phyloP scores from a whole-genome alignment of 2,797 vertebrate genomes.

The Cichlasoma orientale region DNA sequence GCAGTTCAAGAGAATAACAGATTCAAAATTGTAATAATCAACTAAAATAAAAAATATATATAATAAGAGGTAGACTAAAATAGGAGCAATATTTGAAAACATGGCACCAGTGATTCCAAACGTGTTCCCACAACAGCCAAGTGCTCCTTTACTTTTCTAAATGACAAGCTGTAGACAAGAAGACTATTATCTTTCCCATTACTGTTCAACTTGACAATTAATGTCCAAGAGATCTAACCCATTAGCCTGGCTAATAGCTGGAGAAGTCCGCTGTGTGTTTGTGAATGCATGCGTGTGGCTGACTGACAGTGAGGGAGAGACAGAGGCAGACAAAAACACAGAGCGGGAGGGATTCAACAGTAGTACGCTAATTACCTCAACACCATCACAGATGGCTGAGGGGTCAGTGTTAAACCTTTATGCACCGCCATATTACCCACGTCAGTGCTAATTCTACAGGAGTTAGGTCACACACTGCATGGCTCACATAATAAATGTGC shows the following conservation, averaged over 20 bases:
- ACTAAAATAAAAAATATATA: background rate
- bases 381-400: slow-evolving; percentile 63
- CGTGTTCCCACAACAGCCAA: background rate
- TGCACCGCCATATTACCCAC: slow-evolving; percentile 67
- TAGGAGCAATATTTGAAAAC: background rate
- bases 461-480: slow-evolving; percentile 46
- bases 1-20: background rate
- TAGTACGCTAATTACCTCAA: slow-evolving; percentile 67
- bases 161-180: slow-evolving; percentile 53
- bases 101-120: background rate
- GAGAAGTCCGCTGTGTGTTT: slow-evolving; percentile 45
- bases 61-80: no score
- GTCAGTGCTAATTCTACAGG: slow-evolving; percentile 64
- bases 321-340: background rate
- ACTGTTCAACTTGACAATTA: slow-evolving; percentile 66
- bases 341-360: slow-evolving; percentile 20
- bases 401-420: slow-evolving; percentile 72
- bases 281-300: slow-evolving; percentile 33
- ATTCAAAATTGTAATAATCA: background rate
- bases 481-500: slow-evolving; percentile 48
- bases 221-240: slow-evolving; percentile 53
- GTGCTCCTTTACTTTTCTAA: slow-evolving; percentile 28
- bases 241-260: slow-evolving; percentile 67
- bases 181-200: slow-evolving; percentile 59
- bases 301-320: slow-evolving; percentile 38